phyloP scores from a whole-genome alignment of 1,140 invertebrate species.

The Asbolus verrucosus region DNA sequence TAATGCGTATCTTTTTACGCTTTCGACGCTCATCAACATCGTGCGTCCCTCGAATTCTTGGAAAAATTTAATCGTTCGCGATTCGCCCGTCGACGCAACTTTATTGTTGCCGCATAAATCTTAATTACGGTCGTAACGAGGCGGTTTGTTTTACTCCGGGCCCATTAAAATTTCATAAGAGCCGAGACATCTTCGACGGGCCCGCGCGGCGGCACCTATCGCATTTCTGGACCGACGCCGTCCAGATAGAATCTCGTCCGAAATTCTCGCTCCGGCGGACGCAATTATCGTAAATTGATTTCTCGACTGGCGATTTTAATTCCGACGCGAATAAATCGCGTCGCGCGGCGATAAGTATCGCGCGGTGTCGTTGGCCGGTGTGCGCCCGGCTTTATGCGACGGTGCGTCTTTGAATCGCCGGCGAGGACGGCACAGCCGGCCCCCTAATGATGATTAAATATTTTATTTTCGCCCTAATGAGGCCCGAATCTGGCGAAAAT shows the following conservation, averaged over 20 bases:
- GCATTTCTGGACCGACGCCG: conserved; percentile 38
- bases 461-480: neutral
- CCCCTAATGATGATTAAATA: conserved; percentile 23
- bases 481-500: neutral
- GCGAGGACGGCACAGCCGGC: neutral
- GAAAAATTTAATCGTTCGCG: conserved; percentile 4
- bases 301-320: conserved; percentile 50
- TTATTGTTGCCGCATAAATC: conserved; percentile 42
- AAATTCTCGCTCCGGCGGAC: conserved; percentile 43
- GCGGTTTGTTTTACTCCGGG: conserved; percentile 40
- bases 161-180: conserved; percentile 45
- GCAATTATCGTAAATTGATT: conserved; percentile 55
- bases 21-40: too few species aligned
- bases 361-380: neutral
- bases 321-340: conserved; percentile 50
- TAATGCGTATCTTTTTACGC: neutral
- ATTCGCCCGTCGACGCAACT: conserved; percentile 20
- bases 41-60: too few species aligned
- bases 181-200: conserved; percentile 13
- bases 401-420: conserved; percentile 5
- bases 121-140: conserved; percentile 43
- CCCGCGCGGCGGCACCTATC: conserved; percentile 33
- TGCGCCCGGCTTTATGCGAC: neutral
- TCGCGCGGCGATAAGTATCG: conserved; percentile 36
- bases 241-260: conserved; percentile 46